phyloP scores from a whole-genome alignment of 1,140 invertebrate species.

The Papilio machaon region DNA sequence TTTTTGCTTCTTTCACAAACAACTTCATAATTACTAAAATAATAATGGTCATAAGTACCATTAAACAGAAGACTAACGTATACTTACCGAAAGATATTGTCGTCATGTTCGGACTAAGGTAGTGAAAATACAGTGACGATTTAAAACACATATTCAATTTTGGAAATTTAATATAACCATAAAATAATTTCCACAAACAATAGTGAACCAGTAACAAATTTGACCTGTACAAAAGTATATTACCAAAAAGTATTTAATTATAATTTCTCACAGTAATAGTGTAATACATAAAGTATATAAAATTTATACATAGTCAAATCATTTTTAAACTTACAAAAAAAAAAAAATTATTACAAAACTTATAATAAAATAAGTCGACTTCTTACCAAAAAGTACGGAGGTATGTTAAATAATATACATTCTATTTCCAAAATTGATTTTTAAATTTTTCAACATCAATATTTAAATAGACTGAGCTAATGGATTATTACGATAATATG shows the following conservation, averaged over 20 bases:
- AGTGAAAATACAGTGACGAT: no score
- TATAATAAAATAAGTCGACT: neutral
- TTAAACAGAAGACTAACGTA: no score
- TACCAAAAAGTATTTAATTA: neutral
- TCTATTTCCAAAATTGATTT: neutral
- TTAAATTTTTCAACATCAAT: neutral
- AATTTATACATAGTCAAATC: neutral
- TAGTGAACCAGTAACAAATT: no score
- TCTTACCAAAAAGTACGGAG: neutral
- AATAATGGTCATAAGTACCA: no score
- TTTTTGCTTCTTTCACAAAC: no score
- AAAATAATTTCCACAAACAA: no score
- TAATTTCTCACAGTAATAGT: neutral
- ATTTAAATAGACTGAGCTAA: neutral
- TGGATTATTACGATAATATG: neutral
- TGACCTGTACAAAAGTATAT: no score
- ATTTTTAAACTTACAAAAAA: neutral
- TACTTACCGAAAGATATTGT: no score
- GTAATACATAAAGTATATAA: neutral
- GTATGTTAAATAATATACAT: neutral
- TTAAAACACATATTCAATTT: neutral
- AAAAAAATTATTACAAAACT: neutral
- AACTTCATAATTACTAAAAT: no score
- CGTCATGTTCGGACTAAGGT: no score
- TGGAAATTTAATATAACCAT: neutral